Conservation (phyloP, 2,113 vertebrate species). For the Neodontobutis hainanensis region DNA sequence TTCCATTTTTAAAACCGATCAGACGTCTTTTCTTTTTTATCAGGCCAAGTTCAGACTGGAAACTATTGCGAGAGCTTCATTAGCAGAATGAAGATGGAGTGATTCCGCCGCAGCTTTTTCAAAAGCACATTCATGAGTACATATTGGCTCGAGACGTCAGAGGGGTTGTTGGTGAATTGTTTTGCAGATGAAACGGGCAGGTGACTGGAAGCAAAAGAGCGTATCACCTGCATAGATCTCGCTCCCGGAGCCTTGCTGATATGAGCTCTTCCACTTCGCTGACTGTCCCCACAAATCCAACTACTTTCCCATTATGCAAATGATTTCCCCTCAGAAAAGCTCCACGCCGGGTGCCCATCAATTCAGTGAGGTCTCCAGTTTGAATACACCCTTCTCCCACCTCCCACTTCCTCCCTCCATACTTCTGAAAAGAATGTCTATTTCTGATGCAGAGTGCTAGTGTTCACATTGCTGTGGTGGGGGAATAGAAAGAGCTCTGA, state of each 20-base stretch:
- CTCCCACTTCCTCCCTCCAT: constrained; percentile 42
- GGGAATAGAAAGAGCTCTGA: constrained; percentile 67
- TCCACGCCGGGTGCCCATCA: constrained; percentile 70
- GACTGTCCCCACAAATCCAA: constrained; percentile 71
- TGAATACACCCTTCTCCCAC: constrained; percentile 57
- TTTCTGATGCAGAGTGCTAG: constrained; percentile 65
- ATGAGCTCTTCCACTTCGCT: constrained; percentile 58
- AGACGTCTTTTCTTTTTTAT: constrained; percentile 21
- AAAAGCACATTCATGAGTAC: constrained; percentile 41
- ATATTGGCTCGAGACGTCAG: constrained; percentile 22
- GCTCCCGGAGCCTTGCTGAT: constrained; percentile 61
- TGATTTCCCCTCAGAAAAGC: constrained; percentile 72
- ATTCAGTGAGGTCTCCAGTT: constrained; percentile 66
- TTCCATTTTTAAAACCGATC: constrained; percentile 44
- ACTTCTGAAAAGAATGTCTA: constrained; percentile 69
- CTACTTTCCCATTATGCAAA: constrained; percentile 79
- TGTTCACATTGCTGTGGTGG: constrained; percentile 59
- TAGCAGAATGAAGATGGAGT: constrained; percentile 31
- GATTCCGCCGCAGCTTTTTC: constrained; percentile 27
- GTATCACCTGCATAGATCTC: constrained; percentile 48
- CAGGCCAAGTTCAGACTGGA: constrained; percentile 23
- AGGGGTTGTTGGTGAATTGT: constrained; percentile 66
- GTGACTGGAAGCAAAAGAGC: constrained; percentile 54
- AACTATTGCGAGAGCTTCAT: constrained; percentile 44
- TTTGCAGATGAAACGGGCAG: constrained; percentile 62